phyloP scores from a whole-genome alignment of 2,888 invertebrate genomes.

The Rhorus exstirpatorius region DNA sequence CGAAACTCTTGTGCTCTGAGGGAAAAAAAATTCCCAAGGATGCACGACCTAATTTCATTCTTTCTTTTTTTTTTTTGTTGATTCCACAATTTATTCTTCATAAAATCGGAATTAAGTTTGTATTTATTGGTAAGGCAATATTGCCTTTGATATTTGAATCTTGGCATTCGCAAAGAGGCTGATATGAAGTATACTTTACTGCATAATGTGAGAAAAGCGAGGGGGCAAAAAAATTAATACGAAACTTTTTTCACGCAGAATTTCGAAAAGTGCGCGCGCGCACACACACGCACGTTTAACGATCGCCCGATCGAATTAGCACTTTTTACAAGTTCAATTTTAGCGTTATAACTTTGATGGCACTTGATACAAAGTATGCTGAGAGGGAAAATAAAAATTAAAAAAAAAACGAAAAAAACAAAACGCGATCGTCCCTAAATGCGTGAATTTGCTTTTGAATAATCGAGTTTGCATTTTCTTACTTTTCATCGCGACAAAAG shows the following conservation, averaged over 20 bases:
- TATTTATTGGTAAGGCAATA: slow-evolving; percentile 75
- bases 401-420: slow-evolving; percentile 2
- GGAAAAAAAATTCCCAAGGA: not conserved
- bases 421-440: not conserved
- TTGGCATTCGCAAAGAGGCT: slow-evolving; percentile 73
- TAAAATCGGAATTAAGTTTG: slow-evolving; percentile 73
- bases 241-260: slow-evolving; percentile 4
- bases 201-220: slow-evolving; percentile 33
- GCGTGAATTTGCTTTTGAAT: slow-evolving; percentile 23
- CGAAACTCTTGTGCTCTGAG: slow-evolving; percentile 2
- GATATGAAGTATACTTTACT: slow-evolving; percentile 72
- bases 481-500: slow-evolving; percentile 11
- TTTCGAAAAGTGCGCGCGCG: slow-evolving; percentile 22
- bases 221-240: not conserved
- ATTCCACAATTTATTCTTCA: slow-evolving; percentile 72
- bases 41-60: slow-evolving; percentile 16
- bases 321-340: slow-evolving; percentile 7
- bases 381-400: not conserved
- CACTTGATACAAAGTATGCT: not conserved
- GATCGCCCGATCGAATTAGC: slow-evolving; percentile 2
- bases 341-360: not conserved
- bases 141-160: slow-evolving; percentile 76
- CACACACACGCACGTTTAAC: not conserved
- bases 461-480: slow-evolving; percentile 27
- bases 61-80: slow-evolving; percentile 51